Base-by-base conservation (phyloP, 2,797 vertebrate species). In the Diplodus puntazzo region DNA sequence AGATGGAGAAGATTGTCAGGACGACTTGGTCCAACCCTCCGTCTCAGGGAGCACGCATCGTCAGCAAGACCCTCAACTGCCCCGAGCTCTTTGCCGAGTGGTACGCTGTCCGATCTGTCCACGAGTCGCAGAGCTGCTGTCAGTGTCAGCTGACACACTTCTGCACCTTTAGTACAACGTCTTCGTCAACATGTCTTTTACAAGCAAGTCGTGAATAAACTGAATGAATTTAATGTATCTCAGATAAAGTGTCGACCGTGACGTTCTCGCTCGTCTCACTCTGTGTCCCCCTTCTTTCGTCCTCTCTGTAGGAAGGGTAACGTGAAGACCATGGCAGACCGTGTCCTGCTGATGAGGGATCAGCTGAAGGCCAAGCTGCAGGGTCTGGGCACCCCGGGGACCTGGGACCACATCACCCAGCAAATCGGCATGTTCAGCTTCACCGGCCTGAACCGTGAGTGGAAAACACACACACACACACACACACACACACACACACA, bases 381-480 rank as follows among this genome's bases (percentile, higher is more conserved):
- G 89, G 92, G 91, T 18, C 96, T 99, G 27, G 96, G 96, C 3
- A 99, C 98, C 2, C 98, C 98, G 0, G 98, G 98, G 20, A 98
- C 97, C 79, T 99, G 98, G 98, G 96, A 96, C 82, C 98, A 99
- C 93, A 99, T 99, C 94, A 99, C 98, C 2, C 95, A 98, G 53
- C 98, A 99, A 92, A 99, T 99, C 0, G 98, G 98, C 91, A 99
- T 99, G 98, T 99, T 99, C 92, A 99, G 98, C 93, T 99, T 97
- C 94, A 99, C 98, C 0, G 98, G 98, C 43, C 78, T 99, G 71
- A 99, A 98, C 92, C 93, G 98, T 99, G 95, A 95, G 98, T 96
- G 3, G 0, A 10, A 27, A 18, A n/a, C n/a, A n/a, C n/a, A n/a
- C n/a, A n/a, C n/a, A n/a, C n/a, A n/a, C n/a, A n/a, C n/a, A n/a